A percentile compares a stretch with the other conserved stretches of the same genome.
Evolutionary conservation across 92 coral and sea anemone species (phyloP).

Genomic region (Parazoanthus darwini): DNA sequence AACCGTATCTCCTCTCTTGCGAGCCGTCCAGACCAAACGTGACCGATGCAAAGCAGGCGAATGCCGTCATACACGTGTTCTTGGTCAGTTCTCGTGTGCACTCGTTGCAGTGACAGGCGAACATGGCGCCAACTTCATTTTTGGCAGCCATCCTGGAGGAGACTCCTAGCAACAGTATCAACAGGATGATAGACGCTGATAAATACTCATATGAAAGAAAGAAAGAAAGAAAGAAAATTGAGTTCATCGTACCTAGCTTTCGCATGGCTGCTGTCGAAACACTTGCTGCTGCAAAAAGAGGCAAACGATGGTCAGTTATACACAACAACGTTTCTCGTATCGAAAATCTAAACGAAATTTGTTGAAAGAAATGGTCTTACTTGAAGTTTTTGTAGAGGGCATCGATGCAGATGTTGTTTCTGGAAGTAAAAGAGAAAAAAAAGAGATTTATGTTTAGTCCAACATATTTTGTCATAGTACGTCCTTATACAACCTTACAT

Average conservation of each 20-base stretch:
- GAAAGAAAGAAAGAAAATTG: background rate
- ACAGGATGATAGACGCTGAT: background rate
- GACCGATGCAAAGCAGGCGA: conserved; percentile 52
- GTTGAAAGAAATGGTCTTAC: no score
- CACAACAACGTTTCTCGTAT: background rate
- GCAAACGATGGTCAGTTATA: no score
- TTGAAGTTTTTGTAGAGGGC: background rate
- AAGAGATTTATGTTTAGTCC: no score
- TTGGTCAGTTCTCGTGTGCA: conserved; percentile 30
- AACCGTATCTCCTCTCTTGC: conserved; percentile 48
- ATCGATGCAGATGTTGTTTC: background rate
- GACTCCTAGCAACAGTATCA: conserved; percentile 3
- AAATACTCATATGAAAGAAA: background rate
- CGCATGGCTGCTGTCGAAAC: background rate
- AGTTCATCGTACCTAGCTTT: background rate
- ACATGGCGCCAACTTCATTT: conserved; percentile 26
- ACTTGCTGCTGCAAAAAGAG: background rate
- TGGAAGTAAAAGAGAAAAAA: no score
- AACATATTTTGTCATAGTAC: no score
- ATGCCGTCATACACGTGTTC: conserved; percentile 46
- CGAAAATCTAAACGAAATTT: background rate
- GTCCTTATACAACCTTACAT: no score
- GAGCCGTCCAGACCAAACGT: conserved; percentile 41
- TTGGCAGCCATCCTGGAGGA: background rate
- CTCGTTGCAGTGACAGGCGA: conserved; percentile 53